Evolutionary conservation across 2,113 vertebrate species (phyloP).

Genomic region (Uropsilus gracilis): DNA sequence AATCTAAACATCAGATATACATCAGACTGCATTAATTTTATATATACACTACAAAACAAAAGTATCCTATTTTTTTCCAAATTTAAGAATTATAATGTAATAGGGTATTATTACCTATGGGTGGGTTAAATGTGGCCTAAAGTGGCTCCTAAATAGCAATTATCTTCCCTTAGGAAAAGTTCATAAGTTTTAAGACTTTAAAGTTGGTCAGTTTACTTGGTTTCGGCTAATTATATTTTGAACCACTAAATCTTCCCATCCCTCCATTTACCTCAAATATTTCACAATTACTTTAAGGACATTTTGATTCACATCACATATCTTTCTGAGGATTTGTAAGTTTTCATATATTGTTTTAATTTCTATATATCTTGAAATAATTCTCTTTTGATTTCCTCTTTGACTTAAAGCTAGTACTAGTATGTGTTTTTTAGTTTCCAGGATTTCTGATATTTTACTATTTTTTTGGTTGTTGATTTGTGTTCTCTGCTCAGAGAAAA

Average conservation of each 20-base stretch:
- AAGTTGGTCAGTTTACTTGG: neutral
- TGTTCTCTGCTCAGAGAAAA: neutral
- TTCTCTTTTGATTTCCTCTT: neutral
- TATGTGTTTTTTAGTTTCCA: neutral
- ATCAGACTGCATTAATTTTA: neutral
- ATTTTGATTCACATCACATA: neutral
- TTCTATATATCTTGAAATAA: neutral
- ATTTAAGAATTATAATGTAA: neutral
- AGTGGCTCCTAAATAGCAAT: neutral
- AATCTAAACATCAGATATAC: neutral
- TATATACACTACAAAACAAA: neutral
- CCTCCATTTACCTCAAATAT: neutral
- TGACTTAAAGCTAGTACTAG: neutral
- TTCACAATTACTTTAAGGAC: neutral
- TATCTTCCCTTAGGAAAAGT: neutral
- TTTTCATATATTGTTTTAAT: neutral
- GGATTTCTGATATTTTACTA: neutral
- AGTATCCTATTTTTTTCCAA: neutral
- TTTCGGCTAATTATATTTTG: neutral
- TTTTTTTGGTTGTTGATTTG: neutral
- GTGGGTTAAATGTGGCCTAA: neutral
- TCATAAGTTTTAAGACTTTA: neutral
- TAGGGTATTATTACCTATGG: neutral
- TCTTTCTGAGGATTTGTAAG: neutral
- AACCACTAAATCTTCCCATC: neutral